A percentile compares a stretch with the other conserved stretches of the same genome.
Conservation (phyloP, 2,113 vertebrate genomes). For the Cryptomyrus ogoouensis region DNA sequence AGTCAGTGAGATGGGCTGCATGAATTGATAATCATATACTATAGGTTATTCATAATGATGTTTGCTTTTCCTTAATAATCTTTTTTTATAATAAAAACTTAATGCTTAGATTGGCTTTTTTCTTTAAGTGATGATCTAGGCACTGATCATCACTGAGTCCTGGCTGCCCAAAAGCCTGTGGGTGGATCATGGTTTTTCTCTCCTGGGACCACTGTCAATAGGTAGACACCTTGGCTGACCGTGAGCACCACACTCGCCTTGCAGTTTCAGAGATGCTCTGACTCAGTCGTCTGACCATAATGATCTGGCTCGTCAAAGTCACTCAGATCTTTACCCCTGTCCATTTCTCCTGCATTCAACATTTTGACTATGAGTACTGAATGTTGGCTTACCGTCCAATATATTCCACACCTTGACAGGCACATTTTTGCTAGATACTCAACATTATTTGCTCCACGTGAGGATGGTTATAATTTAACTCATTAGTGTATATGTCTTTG, state of each 20-base stretch:
- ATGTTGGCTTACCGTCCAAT: neutral
- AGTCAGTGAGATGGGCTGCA: neutral
- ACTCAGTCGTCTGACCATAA: neutral
- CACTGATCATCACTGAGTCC: neutral
- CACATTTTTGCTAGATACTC: neutral
- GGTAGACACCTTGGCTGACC: neutral
- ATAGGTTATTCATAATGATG: neutral
- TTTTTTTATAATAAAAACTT: neutral
- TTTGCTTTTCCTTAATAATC: neutral
- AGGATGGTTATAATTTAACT: neutral
- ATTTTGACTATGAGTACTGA: neutral
- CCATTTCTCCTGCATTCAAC: neutral
- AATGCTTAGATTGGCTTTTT: neutral
- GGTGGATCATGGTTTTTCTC: neutral
- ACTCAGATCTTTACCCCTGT: neutral
- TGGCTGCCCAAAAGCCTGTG: neutral
- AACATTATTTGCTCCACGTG: neutral
- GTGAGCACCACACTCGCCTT: neutral
- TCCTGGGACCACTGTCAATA: neutral
- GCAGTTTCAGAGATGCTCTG: neutral
- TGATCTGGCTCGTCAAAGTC: neutral
- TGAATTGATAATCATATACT: neutral
- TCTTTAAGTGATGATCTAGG: neutral
- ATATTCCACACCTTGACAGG: neutral
- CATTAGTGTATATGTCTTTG: neutral